Evolutionary conservation across 2,797 vertebrate species (phyloP).

Genomic region (Microchirus variegatus): DNA sequence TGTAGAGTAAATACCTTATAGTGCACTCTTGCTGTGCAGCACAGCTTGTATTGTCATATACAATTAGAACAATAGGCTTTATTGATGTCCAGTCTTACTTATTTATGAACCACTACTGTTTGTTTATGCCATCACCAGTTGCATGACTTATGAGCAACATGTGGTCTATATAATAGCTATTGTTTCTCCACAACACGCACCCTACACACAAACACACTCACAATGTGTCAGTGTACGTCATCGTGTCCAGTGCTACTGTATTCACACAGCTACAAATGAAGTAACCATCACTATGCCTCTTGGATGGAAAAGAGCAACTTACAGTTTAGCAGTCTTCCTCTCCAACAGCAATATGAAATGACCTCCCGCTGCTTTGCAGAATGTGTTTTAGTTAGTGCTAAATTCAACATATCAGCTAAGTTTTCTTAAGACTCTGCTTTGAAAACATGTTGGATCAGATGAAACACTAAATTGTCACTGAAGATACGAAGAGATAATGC

Average conservation of each 20-base stretch:
- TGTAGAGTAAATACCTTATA: background rate
- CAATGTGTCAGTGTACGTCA: background rate
- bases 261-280: slow-evolving; percentile 16
- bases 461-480: too few species aligned
- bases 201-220: background rate
- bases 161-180: background rate
- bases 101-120: background rate
- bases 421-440: background rate
- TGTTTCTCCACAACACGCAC: too few species aligned
- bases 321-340: slow-evolving; percentile 23
- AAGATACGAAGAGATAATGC: too few species aligned
- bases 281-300: slow-evolving; percentile 25
- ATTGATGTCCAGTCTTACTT: background rate
- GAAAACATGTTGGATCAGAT: too few species aligned
- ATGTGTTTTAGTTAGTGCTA: slow-evolving; percentile 29
- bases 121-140: background rate
- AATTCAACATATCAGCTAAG: slow-evolving; percentile 27
- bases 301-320: slow-evolving; percentile 15
- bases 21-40: background rate
- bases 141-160: background rate
- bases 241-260: background rate
- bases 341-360: slow-evolving; percentile 28
- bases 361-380: slow-evolving; percentile 27
- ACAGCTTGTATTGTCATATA: slow-evolving; percentile 1
- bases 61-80: background rate